Evolutionary conservation across 2,113 vertebrate genomes (phyloP).

Genomic region (Dasyurus viverrinus): DNA sequence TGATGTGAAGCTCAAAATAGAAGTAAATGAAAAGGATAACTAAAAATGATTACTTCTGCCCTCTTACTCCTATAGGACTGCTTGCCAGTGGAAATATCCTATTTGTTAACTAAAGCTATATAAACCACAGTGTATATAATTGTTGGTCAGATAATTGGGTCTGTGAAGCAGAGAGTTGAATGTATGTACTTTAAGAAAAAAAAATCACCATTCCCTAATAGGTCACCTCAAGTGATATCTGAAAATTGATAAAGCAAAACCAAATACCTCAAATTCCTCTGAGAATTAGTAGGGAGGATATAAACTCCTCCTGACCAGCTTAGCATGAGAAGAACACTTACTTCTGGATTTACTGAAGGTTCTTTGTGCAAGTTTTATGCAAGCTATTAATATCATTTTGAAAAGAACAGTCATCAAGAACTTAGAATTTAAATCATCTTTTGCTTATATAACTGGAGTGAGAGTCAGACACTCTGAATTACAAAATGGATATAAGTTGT

Average conservation of each 20-base stretch:
- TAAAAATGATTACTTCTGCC: background rate
- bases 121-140: accelerated
- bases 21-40: background rate
- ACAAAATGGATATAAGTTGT: background rate
- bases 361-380: background rate
- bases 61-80: background rate
- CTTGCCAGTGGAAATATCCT: background rate
- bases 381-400: background rate
- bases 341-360: background rate
- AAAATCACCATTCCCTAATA: background rate
- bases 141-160: background rate
- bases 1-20: background rate
- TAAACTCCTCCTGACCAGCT: background rate
- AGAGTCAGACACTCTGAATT: background rate
- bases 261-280: background rate
- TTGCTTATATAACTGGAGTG: background rate
- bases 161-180: background rate
- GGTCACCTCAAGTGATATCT: background rate
- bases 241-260: background rate
- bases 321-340: background rate
- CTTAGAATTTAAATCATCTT: background rate
- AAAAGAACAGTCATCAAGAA: background rate
- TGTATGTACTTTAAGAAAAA: background rate
- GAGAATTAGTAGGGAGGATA: background rate
- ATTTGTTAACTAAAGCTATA: background rate